These are phyloP conservation scores for Addax nasomaculatus DNA, from an alignment of 2,113 vertebrate species.

Conservation along the genomic window DNA sequence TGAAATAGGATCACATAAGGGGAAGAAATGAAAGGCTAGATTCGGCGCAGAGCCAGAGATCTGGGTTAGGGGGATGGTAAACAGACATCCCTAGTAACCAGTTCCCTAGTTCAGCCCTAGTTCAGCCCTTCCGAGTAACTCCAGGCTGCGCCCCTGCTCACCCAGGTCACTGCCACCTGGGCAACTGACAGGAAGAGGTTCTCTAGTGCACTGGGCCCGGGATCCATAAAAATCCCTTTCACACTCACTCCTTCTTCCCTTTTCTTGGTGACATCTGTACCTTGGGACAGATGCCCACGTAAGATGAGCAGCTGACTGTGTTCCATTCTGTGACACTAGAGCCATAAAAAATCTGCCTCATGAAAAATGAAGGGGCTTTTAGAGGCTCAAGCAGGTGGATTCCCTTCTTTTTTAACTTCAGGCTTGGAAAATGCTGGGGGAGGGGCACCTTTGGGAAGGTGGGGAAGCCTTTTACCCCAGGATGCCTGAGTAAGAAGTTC, in stretches of 20 bases:
- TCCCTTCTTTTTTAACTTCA: slow-evolving; percentile 62
- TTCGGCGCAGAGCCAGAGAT: background rate
- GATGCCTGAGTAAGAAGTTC: slow-evolving; percentile 75
- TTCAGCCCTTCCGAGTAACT: background rate
- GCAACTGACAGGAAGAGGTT: rapidly evolving
- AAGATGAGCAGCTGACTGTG: background rate
- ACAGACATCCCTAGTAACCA: no score
- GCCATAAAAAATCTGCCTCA: background rate
- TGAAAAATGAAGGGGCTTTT: slow-evolving; percentile 43
- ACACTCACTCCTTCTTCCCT: rapidly evolving
- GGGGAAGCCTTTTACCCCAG: slow-evolving; percentile 75
- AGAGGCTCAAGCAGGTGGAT: slow-evolving; percentile 59
- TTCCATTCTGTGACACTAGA: background rate
- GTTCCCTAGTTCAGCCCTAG: no score
- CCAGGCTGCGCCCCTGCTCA: background rate
- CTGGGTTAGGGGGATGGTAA: background rate
- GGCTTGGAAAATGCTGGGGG: slow-evolving; percentile 77
- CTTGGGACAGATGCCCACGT: background rate
- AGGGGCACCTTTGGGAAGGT: slow-evolving; percentile 75
- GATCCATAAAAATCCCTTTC: rapidly evolving
- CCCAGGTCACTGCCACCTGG: rapidly evolving
- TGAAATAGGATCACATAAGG: background rate
- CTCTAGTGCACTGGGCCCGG: rapidly evolving
- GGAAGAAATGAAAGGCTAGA: background rate
- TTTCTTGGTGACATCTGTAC: rapidly evolving